phyloP scores from a whole-genome alignment of 2,113 vertebrate genomes.

The Azemiops feae region DNA sequence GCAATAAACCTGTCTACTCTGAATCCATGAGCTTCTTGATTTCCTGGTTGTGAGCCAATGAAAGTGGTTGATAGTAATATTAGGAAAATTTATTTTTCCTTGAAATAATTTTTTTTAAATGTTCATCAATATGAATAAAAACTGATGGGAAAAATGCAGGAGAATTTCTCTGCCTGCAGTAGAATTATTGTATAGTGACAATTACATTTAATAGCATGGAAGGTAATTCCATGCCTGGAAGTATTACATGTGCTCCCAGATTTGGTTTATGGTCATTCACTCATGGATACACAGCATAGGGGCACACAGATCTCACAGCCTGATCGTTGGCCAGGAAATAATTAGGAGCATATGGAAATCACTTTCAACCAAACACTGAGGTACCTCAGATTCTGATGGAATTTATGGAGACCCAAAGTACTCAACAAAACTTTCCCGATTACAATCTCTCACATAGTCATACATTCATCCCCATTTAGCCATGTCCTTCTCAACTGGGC shows the following conservation, averaged over 20 bases:
- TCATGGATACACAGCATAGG: not conserved
- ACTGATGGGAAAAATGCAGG: not conserved
- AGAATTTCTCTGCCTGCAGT: not conserved
- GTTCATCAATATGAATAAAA: not conserved
- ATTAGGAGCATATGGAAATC: not conserved
- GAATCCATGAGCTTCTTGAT: not conserved
- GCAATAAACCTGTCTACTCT: not conserved
- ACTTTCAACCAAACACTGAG: not conserved
- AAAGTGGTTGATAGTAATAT: not conserved
- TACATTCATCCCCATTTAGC: not conserved
- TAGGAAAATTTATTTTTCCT: not conserved
- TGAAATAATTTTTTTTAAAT: not conserved
- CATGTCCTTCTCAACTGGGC: not conserved
- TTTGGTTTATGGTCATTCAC: not conserved
- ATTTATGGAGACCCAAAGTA: not conserved
- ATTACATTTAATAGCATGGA: not conserved
- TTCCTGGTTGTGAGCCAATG: not conserved
- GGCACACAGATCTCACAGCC: not conserved
- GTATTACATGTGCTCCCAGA: not conserved
- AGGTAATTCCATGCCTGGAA: too few relatives aligned
- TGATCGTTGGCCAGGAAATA: not conserved
- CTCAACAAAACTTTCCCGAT: not conserved
- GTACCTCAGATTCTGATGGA: not conserved
- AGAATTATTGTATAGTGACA: not conserved
- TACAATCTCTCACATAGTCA: not conserved